Percentiles rank a stretch among this genome's conserved stretches.
phyloP scores from a whole-genome alignment of 1,140 invertebrate species.

The Calliopsis andreniformis region DNA sequence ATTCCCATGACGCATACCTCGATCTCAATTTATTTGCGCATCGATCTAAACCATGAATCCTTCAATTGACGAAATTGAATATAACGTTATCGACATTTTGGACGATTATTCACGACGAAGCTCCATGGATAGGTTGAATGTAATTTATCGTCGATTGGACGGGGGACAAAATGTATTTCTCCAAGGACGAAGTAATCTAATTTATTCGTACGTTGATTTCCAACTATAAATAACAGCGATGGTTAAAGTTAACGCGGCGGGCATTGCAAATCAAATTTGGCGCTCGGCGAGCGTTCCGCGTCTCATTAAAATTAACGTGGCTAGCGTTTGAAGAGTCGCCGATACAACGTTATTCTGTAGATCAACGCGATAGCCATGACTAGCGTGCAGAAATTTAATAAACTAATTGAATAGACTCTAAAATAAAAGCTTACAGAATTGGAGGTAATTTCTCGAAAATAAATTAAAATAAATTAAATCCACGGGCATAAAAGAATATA shows the following conservation, averaged over 20 bases:
- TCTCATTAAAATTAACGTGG: constrained; percentile 54
- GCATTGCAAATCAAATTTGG: constrained; percentile 28
- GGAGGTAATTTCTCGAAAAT: no score
- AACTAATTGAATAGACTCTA: background rate
- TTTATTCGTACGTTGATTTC: constrained; percentile 7
- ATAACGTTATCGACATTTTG: constrained; percentile 10
- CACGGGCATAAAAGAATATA: no score
- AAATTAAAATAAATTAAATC: no score
- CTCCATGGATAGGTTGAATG: background rate
- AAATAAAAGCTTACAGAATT: no score
- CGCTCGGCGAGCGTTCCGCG: constrained; percentile 1
- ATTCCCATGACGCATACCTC: background rate
- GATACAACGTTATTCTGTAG: constrained; percentile 31
- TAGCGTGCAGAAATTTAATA: constrained; percentile 29
- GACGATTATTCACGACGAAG: constrained; percentile 12
- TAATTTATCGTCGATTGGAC: constrained; percentile 6
- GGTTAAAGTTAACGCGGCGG: constrained; percentile 8
- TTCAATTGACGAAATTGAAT: constrained; percentile 6
- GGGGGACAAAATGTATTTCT: background rate
- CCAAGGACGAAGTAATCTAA: background rate
- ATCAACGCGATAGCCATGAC: constrained; percentile 39
- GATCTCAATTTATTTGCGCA: constrained; percentile 2
- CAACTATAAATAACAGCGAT: constrained; percentile 9
- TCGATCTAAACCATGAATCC: background rate
- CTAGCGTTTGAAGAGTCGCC: constrained; percentile 19